Evolutionary conservation across 2,888 invertebrate species (phyloP).

Genomic region (Papilio demoleus): DNA sequence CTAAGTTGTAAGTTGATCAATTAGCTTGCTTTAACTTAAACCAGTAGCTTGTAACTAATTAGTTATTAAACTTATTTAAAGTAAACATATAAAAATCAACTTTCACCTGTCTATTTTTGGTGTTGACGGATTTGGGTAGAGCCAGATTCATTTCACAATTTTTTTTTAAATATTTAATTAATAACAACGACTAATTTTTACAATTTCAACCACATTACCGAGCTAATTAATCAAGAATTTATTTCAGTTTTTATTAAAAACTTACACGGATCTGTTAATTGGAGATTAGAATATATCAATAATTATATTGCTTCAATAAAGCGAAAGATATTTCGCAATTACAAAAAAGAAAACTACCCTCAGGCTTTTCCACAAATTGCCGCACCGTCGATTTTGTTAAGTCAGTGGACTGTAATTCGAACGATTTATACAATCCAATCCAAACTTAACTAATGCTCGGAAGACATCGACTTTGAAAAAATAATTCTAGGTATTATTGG

Average conservation of each 20-base stretch:
- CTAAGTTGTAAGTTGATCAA: not conserved
- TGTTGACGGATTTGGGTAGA: conserved; percentile 17
- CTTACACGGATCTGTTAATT: not conserved
- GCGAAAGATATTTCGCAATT: not conserved
- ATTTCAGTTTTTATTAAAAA: not conserved
- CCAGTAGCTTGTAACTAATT: conserved; percentile 3
- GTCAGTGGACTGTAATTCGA: not conserved
- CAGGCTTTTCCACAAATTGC: conserved; percentile 9
- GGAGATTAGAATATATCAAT: not conserved
- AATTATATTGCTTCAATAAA: too few species aligned
- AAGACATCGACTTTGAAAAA: not conserved
- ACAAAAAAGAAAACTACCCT: not conserved
- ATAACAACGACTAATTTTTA: conserved; percentile 34
- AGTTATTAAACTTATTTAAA: conserved; percentile 1
- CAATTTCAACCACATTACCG: not conserved
- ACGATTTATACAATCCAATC: not conserved
- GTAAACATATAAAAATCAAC: conserved; percentile 17
- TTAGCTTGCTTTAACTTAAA: not conserved
- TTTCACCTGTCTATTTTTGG: conserved; percentile 38
- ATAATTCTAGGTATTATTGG: not conserved
- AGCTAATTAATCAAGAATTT: conserved; percentile 8
- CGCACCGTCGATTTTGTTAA: not conserved
- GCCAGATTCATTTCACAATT: conserved; percentile 32
- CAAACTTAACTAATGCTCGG: not conserved
- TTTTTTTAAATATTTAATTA: conserved; percentile 35